A percentile compares a stretch with the other conserved stretches of the same genome.
Evolutionary conservation across 35 echinoderm and acorn worm species (phyloP).

Genomic region (Lytechinus variegatus): DNA sequence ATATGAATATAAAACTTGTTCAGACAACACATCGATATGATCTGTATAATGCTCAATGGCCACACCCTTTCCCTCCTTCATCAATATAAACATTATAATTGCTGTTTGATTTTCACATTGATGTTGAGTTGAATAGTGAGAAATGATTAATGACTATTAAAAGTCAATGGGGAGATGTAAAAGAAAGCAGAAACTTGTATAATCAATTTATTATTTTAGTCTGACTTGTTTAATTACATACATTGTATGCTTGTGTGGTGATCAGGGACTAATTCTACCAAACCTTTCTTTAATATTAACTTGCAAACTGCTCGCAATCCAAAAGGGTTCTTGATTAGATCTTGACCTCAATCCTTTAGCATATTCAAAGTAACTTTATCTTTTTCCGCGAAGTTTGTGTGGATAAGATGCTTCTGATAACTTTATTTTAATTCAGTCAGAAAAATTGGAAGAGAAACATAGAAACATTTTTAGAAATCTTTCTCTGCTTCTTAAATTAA

Average conservation of each 20-base stretch:
- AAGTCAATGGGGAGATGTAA: too few relatives aligned
- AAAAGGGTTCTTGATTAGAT: background rate
- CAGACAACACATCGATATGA: background rate
- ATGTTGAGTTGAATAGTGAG: too few relatives aligned
- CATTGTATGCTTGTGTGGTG: background rate
- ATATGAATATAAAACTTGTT: too few relatives aligned
- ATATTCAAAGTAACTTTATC: background rate
- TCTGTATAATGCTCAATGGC: background rate
- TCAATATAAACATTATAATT: too few relatives aligned
- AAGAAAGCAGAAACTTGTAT: background rate
- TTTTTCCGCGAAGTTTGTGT: background rate
- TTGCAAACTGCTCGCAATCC: background rate
- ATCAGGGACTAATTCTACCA: background rate
- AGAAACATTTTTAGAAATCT: background rate
- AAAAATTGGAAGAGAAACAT: background rate
- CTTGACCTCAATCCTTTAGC: background rate
- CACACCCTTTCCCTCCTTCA: background rate
- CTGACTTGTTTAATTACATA: background rate
- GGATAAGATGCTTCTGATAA: background rate
- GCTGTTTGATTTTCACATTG: too few relatives aligned
- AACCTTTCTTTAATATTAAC: background rate
- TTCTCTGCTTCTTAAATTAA: background rate
- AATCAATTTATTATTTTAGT: background rate
- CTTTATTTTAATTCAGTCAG: background rate
- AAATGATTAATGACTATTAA: too few relatives aligned